Percentiles rank a stretch among this genome's conserved stretches.
Conservation (phyloP, 2,888 invertebrate species). For the Drosophila hamatofila region DNA sequence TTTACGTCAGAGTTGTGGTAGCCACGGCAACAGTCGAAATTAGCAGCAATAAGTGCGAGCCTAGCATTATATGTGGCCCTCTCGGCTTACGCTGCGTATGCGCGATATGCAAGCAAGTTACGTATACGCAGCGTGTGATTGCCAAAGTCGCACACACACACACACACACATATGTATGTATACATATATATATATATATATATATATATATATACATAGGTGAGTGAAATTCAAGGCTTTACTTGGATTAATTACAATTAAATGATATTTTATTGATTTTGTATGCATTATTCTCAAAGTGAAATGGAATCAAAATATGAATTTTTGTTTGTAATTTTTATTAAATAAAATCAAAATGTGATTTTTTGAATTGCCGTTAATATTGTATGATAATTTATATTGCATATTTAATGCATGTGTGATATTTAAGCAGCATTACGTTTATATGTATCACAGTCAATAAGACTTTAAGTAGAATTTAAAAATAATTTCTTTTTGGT, state of each 20-base stretch:
- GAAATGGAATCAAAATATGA: constrained; percentile 6
- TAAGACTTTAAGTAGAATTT: neutral
- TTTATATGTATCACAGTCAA: neutral
- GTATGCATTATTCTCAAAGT: neutral
- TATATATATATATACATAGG: neutral
- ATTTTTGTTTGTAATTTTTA: neutral
- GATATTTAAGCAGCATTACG: neutral
- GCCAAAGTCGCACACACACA: neutral
- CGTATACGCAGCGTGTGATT: constrained; percentile 3
- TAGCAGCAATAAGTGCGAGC: constrained; percentile 26
- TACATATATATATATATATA: too few relatives aligned
- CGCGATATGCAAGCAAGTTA: constrained; percentile 13
- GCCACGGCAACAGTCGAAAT: constrained; percentile 24
- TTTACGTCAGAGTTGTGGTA: constrained; percentile 5
- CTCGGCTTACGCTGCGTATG: constrained; percentile 38
- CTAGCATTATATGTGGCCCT: neutral
- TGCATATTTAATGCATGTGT: too few relatives aligned
- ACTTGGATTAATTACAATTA: constrained; percentile 5
- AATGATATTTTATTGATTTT: constrained; percentile 8
- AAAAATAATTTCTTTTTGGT: too few relatives aligned
- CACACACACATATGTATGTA: neutral
- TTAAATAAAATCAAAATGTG: neutral
- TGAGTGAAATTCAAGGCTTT: neutral
- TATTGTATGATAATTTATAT: neutral
- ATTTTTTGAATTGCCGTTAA: neutral